These are phyloP conservation scores for Pipa parva DNA, from an alignment of 2,113 vertebrate genomes.

Conservation along the genomic window DNA sequence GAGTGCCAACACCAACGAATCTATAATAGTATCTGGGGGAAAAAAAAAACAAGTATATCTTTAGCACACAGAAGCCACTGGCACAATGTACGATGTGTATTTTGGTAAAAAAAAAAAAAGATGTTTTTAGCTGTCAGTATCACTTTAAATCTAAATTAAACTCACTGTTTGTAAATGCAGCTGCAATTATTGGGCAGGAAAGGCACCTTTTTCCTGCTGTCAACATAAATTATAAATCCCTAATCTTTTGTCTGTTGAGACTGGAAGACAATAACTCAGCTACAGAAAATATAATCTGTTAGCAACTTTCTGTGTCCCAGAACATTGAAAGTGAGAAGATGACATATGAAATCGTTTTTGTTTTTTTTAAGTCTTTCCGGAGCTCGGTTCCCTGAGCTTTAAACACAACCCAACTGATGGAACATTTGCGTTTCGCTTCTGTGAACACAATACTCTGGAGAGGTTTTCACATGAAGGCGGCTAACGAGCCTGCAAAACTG, in stretches of 20 bases:
- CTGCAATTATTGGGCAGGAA: not conserved
- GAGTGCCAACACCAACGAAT: no score
- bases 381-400: slow-evolving; percentile 18
- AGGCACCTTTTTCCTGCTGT: slow-evolving; percentile 10
- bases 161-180: no score
- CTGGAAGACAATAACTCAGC: slow-evolving; percentile 28
- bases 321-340: slow-evolving; percentile 15
- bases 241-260: slow-evolving; percentile 28
- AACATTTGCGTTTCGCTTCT: slow-evolving; percentile 30
- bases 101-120: no score
- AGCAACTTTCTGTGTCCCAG: slow-evolving; percentile 12
- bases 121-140: no score
- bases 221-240: slow-evolving; percentile 31
- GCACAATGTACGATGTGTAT: no score
- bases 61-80: no score
- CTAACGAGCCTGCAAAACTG: slow-evolving; percentile 1
- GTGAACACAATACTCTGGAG: slow-evolving; percentile 2
- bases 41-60: no score
- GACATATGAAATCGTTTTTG: slow-evolving; percentile 34
- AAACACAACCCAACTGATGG: slow-evolving; percentile 16
- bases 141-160: no score
- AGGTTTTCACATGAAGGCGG: slow-evolving; percentile 4
- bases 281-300: slow-evolving; percentile 30
- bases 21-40: no score
- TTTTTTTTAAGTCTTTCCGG: slow-evolving; percentile 18